Evolutionary conservation across 1,140 invertebrate genomes (phyloP), one percentile per base, ranked within the genome.

Genomic region (Triops longicaudatus): DNA sequence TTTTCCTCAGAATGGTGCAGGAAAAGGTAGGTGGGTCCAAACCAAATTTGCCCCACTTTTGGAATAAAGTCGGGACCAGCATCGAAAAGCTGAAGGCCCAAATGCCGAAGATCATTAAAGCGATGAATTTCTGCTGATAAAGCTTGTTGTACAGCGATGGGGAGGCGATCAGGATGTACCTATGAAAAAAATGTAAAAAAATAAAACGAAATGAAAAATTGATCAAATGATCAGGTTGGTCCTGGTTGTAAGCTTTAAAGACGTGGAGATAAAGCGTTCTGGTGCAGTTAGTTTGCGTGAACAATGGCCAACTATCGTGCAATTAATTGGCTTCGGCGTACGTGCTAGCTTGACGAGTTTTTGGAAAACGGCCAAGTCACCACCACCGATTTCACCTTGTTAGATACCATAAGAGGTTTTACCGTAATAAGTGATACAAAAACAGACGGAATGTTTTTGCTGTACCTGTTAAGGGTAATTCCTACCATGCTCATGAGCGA

Each of bases 401-500:
- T 63, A 22, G 1, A 63, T 63, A 22, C n/a, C 50, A 63, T 1
- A 63, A 63, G 50, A 63, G 50, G 50, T 63, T n/a, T 22, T 63
- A 63, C 14, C 17, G 22, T 63, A 9, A 63, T 22, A n/a, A 63
- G 17, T 63, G n/a, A 9, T 5, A 22, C 6, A 17, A n/a, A 63
- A 63, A 63, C 10, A 22, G 50, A 12, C 50, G 50, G 50, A 63
- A n/a, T 10, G 14, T 12, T 63, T 63, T 1, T 10, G 14, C 77
- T 83, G 83, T 85, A 95, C 92, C 93, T 90, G 85, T 95, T 95
- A 74, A 95, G 86, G 22, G 94, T 94, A 80, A 96, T 95, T 78
- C 91, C 92, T 41, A 94, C 93, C 91, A 96, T 95, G 81, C 92
- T 94, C 72, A 95, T 86, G 28, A 96, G 84, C 0, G 92, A 95